Percentiles rank a stretch among this genome's conserved stretches.
Evolutionary conservation across 2,797 vertebrate species (phyloP).

Genomic region (Valencia hispanica): DNA sequence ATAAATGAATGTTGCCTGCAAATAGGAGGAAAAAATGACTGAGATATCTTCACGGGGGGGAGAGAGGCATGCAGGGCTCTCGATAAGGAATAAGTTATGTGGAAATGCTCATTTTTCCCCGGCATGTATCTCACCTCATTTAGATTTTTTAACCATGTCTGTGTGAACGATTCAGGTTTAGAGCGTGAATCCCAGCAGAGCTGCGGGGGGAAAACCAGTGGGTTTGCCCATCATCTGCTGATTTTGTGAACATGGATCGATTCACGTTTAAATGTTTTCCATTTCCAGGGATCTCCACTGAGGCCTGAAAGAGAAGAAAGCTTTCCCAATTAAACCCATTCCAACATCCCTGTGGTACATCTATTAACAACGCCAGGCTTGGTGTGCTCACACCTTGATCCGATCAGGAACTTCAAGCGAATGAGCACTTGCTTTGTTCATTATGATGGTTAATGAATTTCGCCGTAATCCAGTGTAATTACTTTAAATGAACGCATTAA

Average conservation of each 20-base stretch:
- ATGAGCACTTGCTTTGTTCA: constrained; percentile 53
- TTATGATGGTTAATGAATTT: constrained; percentile 64
- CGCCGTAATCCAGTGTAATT: constrained; percentile 47
- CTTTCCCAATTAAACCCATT: constrained; percentile 37
- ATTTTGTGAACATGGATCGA: constrained; percentile 7
- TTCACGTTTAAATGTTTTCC: neutral
- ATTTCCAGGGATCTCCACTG: constrained; percentile 9
- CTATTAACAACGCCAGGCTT: constrained; percentile 40
- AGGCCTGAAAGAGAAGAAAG: constrained; percentile 16
- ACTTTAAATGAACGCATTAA: constrained; percentile 57
- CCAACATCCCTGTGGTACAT: constrained; percentile 13
- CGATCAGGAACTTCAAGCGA: constrained; percentile 29
- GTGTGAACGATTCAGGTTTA: constrained; percentile 24
- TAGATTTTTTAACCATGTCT: constrained; percentile 36
- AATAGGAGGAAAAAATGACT: constrained; percentile 32
- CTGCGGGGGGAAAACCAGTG: constrained; percentile 8
- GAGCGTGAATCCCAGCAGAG: neutral
- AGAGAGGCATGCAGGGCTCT: constrained; percentile 3
- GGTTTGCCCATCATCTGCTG: constrained; percentile 1
- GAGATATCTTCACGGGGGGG: constrained; percentile 11
- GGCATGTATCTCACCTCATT: constrained; percentile 29
- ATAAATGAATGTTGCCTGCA: constrained; percentile 46
- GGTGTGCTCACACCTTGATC: constrained; percentile 45
- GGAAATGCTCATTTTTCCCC: constrained; percentile 28
- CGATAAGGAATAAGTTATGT: constrained; percentile 34